These are phyloP conservation scores for Globodera ellingtonae DNA, from an alignment of 1,140 invertebrate species.

Conservation along the genomic window DNA sequence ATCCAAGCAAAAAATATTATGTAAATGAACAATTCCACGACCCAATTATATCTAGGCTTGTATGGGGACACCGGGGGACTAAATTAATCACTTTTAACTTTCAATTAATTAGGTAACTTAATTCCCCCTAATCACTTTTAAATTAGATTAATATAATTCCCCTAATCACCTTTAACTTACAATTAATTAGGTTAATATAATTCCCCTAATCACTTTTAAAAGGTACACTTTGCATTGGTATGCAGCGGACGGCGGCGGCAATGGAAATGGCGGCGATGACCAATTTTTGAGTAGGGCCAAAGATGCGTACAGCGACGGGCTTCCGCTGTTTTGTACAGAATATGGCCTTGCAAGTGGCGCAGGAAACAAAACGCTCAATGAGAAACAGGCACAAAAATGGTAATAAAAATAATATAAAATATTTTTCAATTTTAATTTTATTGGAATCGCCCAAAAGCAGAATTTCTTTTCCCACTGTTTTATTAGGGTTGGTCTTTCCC, in stretches of 20 bases:
- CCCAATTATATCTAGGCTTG: neutral
- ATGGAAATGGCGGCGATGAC: neutral
- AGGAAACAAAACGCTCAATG: neutral
- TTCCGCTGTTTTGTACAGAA: neutral
- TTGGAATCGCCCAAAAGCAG: too few species aligned
- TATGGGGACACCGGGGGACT: neutral
- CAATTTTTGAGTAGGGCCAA: neutral
- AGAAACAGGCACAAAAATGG: conserved; percentile 13
- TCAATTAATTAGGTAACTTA: neutral
- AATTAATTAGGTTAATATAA: neutral
- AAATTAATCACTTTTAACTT: too few species aligned
- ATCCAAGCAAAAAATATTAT: neutral
- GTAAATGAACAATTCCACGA: neutral
- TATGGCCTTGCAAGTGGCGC: neutral
- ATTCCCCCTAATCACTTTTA: neutral
- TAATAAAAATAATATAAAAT: neutral
- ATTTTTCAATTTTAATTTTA: too few species aligned
- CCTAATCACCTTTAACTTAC: neutral
- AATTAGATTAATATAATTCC: neutral
- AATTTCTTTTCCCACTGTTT: too few species aligned
- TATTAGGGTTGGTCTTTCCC: too few species aligned
- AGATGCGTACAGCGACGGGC: neutral
- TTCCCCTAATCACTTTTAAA: neutral
- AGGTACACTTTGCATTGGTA: conserved; percentile 2
- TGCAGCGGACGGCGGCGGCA: neutral